phyloP scores from a whole-genome alignment of 1,140 invertebrate species.

The Agraylea sexmaculata region DNA sequence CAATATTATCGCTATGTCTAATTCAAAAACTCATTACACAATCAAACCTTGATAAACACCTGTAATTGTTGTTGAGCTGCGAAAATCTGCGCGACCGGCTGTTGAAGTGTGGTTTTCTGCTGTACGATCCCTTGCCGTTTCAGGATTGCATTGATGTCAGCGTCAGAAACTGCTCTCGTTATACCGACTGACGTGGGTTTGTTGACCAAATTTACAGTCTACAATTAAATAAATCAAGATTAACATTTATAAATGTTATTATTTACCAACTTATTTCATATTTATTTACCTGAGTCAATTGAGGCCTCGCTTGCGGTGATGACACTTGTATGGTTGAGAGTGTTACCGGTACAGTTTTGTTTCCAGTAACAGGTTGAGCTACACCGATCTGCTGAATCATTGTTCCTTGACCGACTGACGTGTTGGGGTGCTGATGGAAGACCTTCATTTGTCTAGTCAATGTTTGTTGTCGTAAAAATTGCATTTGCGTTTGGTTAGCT shows the following conservation, averaged over 20 bases:
- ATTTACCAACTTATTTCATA: too few species aligned
- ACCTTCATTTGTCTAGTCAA: slow-evolving; percentile 30
- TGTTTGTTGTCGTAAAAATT: slow-evolving; percentile 36
- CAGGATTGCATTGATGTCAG: slow-evolving; percentile 60
- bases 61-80: slow-evolving; percentile 24
- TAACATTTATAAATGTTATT: too few species aligned
- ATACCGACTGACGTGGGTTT: slow-evolving; percentile 34
- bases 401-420: slow-evolving; percentile 20
- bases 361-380: slow-evolving; percentile 21
- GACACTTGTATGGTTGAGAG: slow-evolving; percentile 25
- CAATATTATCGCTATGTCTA: background rate
- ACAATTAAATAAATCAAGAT: too few species aligned
- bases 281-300: slow-evolving; percentile 18
- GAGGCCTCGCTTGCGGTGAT: slow-evolving; percentile 19
- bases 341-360: slow-evolving; percentile 24
- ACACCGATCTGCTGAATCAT: slow-evolving; percentile 24
- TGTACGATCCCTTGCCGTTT: slow-evolving; percentile 48
- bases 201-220: slow-evolving; percentile 5
- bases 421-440: slow-evolving; percentile 22
- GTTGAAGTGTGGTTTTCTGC: slow-evolving; percentile 40
- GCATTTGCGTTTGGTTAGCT: slow-evolving; percentile 34
- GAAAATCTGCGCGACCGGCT: slow-evolving; percentile 35
- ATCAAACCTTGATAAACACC: slow-evolving; percentile 6
- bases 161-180: slow-evolving; percentile 48
- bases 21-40: background rate